Evolutionary conservation across 2,888 invertebrate species (phyloP).

Genomic region (Holacanthella duospinosa): DNA sequence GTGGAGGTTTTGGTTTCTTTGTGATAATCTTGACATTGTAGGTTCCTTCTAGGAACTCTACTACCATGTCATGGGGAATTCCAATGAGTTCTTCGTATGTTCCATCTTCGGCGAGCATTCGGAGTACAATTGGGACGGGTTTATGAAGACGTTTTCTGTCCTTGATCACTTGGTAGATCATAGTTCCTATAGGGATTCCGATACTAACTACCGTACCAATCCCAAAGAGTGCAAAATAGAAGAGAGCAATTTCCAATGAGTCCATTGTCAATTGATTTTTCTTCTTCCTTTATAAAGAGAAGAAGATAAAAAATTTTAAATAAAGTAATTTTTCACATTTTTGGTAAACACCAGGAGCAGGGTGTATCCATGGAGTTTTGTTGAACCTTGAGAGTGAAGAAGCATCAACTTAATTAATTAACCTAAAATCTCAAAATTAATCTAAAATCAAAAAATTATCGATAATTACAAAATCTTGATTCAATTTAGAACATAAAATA

Average conservation of each 20-base stretch:
- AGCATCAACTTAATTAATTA: no score
- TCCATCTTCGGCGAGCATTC: neutral
- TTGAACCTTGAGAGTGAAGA: no score
- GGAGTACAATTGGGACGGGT: neutral
- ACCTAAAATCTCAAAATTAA: no score
- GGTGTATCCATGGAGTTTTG: no score
- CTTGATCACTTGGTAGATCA: neutral
- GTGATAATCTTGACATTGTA: neutral
- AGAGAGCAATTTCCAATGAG: neutral
- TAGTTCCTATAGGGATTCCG: neutral
- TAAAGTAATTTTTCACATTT: no score
- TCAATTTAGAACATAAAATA: no score
- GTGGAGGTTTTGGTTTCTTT: neutral
- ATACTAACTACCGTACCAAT: neutral
- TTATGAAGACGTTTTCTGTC: neutral
- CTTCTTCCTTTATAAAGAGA: no score
- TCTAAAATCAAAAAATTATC: no score
- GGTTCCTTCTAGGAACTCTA: neutral
- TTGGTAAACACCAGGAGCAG: no score
- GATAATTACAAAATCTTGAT: no score
- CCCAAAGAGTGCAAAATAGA: neutral
- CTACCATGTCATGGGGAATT: neutral
- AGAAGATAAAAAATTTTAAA: no score
- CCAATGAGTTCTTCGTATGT: neutral
- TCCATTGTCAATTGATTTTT: no score